Evolutionary conservation across 2,888 invertebrate genomes (phyloP).

Genomic region (Ditula angustiorana): DNA sequence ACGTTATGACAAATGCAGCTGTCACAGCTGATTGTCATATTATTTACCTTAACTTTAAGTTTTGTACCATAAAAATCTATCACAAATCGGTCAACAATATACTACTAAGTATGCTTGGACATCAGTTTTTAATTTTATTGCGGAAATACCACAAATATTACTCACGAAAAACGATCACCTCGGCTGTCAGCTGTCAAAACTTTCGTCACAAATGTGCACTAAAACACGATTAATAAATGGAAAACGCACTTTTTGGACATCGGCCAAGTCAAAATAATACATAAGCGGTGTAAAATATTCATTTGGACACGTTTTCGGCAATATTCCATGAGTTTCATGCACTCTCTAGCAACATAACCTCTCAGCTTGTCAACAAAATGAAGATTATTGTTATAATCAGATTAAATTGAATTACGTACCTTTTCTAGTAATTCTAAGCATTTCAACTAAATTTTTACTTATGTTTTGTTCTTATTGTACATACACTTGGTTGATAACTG

Average conservation of each 20-base stretch:
- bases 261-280: slow-evolving; percentile 46
- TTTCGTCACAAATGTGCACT: slow-evolving; percentile 80
- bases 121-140: background rate
- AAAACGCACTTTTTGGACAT: slow-evolving; percentile 55
- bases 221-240: slow-evolving; percentile 62
- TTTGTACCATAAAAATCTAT: background rate
- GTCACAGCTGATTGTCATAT: slow-evolving; percentile 43
- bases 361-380: slow-evolving; percentile 48
- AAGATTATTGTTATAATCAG: slow-evolving; percentile 37
- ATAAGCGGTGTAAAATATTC: slow-evolving; percentile 54
- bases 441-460: background rate
- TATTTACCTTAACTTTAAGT: slow-evolving; percentile 1
- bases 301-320: slow-evolving; percentile 65
- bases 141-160: slow-evolving; percentile 47
- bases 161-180: slow-evolving; percentile 60
- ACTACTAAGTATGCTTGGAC: background rate
- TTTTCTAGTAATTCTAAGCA: background rate
- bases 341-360: slow-evolving; percentile 69
- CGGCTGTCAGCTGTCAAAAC: slow-evolving; percentile 82
- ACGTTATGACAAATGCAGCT: background rate
- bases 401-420: slow-evolving; percentile 2
- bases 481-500: background rate
- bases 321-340: slow-evolving; percentile 69
- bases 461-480: background rate
- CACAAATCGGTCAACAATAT: background rate